These are phyloP conservation scores for Australoheros scitulus DNA, from an alignment of 2,113 vertebrate species.

Conservation along the genomic window DNA sequence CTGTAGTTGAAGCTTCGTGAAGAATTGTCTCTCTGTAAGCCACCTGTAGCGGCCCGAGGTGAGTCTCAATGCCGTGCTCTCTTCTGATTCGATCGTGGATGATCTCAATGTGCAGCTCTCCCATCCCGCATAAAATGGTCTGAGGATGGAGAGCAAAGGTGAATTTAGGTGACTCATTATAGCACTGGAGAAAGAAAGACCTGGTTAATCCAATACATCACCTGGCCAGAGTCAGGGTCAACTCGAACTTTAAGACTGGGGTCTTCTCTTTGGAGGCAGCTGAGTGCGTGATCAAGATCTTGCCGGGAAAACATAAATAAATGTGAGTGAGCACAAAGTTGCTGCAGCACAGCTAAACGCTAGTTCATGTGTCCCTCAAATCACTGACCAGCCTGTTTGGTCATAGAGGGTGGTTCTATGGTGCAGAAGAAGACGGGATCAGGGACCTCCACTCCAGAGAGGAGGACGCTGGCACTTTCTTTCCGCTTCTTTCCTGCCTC, in stretches of 20 bases:
- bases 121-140: conserved; percentile 98
- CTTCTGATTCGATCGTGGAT: conserved; percentile 94
- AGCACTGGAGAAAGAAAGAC: neutral
- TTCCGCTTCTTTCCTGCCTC: conserved; percentile 41
- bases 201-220: conserved; percentile 27
- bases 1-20: conserved; percentile 78
- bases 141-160: conserved; percentile 55
- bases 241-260: conserved; percentile 84
- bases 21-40: conserved; percentile 93
- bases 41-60: conserved; percentile 93
- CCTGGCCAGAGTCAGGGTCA: conserved; percentile 81
- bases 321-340: neutral
- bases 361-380: neutral
- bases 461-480: conserved; percentile 74
- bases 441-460: conserved; percentile 94
- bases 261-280: conserved; percentile 94
- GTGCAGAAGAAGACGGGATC: conserved; percentile 98
- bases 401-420: conserved; percentile 92
- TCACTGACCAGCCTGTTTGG: conserved; percentile 87
- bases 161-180: neutral
- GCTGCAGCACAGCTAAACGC: neutral
- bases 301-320: neutral
- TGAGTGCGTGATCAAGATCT: conserved; percentile 93
- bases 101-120: conserved; percentile 97
- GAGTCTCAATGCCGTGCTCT: conserved; percentile 92